Percentiles rank a stretch among this genome's conserved stretches.
Evolutionary conservation across 1,140 invertebrate species (phyloP).

Genomic region (Tetramorium alpestre): DNA sequence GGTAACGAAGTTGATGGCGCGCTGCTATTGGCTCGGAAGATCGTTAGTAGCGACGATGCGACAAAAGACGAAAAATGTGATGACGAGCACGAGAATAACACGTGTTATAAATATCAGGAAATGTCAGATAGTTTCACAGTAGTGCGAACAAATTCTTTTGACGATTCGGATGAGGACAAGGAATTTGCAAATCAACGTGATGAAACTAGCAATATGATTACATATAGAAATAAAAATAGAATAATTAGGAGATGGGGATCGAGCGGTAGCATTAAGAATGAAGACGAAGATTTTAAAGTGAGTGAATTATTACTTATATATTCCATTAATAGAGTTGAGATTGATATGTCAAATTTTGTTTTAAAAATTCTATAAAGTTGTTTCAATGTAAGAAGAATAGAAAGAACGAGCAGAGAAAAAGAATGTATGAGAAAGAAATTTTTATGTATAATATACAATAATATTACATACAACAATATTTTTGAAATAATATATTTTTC

Average conservation of each 20-base stretch:
- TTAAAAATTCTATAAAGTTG: background rate
- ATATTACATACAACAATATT: too few relatives aligned
- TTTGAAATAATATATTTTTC: background rate
- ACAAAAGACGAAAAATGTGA: conserved; percentile 2
- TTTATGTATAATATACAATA: too few relatives aligned
- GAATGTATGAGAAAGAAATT: too few relatives aligned
- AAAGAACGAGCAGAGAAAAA: too few relatives aligned
- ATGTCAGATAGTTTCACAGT: background rate
- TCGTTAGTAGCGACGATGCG: background rate
- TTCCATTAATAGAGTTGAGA: background rate
- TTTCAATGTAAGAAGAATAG: background rate
- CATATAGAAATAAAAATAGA: conserved; percentile 18
- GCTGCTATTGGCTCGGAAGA: conserved; percentile 9
- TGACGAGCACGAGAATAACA: background rate
- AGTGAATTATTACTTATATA: background rate
- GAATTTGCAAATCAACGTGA: background rate
- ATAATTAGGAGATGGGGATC: background rate
- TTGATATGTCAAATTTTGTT: background rate
- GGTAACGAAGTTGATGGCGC: conserved; percentile 28
- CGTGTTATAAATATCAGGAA: conserved; percentile 30
- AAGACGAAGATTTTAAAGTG: background rate
- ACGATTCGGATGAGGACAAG: background rate
- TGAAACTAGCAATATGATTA: background rate
- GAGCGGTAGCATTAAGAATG: background rate
- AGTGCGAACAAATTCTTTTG: background rate